Conservation (phyloP, 92 coral and sea anemone genomes). For the Porites rus region DNA sequence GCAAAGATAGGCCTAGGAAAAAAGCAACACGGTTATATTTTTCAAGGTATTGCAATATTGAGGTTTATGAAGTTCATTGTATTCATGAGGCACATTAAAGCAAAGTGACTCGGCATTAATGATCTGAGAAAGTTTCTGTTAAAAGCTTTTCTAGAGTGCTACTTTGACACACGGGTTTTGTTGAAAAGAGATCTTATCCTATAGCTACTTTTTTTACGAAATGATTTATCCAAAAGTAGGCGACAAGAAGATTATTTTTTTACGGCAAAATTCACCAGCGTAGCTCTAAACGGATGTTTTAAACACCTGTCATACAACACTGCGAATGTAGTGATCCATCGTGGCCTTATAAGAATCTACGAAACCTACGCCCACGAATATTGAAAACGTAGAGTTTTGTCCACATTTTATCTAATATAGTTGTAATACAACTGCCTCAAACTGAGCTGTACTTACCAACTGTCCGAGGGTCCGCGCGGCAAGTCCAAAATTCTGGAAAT, state of each 20-base stretch:
- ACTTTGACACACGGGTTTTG: background rate
- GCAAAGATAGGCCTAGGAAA: too few relatives aligned
- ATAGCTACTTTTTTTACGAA: background rate
- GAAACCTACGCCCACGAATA: conserved; percentile 23
- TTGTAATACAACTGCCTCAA: background rate
- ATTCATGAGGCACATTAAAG: background rate
- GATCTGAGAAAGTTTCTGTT: background rate
- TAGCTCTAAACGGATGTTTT: background rate
- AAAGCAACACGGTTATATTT: background rate
- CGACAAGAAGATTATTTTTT: background rate
- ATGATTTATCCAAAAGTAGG: background rate
- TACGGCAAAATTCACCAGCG: background rate
- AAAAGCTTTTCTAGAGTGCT: conserved; percentile 14
- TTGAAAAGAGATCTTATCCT: background rate
- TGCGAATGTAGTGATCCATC: background rate
- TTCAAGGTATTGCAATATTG: background rate
- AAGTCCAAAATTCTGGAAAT: conserved; percentile 45
- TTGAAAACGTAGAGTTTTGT: background rate
- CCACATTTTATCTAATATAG: background rate
- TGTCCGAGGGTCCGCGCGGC: conserved; percentile 17
- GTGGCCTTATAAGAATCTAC: conserved; percentile 11
- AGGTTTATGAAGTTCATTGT: background rate
- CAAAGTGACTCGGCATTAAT: conserved; percentile 9
- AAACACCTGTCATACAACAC: conserved; percentile 23
- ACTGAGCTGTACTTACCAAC: conserved; percentile 13